Evolutionary conservation across 2,113 vertebrate genomes (phyloP), one percentile per base, ranked within the genome.

Genomic region (Crotalus tigris): DNA sequence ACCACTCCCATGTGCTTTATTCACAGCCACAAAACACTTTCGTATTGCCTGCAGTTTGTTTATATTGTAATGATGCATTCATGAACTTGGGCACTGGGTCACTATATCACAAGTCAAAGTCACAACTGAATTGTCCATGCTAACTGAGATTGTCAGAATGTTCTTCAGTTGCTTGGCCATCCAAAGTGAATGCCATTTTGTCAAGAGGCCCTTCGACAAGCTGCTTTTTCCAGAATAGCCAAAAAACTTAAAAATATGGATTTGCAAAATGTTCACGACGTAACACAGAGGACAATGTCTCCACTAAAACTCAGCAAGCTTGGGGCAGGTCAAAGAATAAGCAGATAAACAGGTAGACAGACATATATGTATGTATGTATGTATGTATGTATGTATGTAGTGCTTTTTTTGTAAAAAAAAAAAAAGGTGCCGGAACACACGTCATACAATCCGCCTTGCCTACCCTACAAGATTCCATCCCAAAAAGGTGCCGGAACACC

Each of bases 181-280:
- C 69, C 0, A 4, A 44, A 85, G 24, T 23, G 10, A 91, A 21
- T 44, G n/a, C n/a, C 85, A 26, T 55, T 86, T 11, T 0, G 0
- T 0, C 6, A 9, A 0, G 33, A 59, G 64, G 44, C 87, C 61
- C 19, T 81, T 53, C 54, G 8, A n/a, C 8, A 53, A 23, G n/a
- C 81, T 55, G 53, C 24, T 88, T n/a, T 90, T 90, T 93, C 64
- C 29, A 44, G 24, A 29, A 5, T 8, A 87, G 26, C 61, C 33
- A 11, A 57, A 29, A n/a, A 24, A 0, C 33, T 92, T 64, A 2
- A 10, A 75, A 92, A 54, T 59, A 87, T 29, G 13, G 58, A 55
- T 69, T 15, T 90, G 54, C n/a, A 85, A 90, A 17, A 64, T 59
- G 46, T 46, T 5, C 46, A 24, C 75, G 19, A 75, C 8, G 33